Base-by-base conservation (phyloP, 2,888 invertebrate genomes). In the Imbricaverruca yamaguchii region DNA sequence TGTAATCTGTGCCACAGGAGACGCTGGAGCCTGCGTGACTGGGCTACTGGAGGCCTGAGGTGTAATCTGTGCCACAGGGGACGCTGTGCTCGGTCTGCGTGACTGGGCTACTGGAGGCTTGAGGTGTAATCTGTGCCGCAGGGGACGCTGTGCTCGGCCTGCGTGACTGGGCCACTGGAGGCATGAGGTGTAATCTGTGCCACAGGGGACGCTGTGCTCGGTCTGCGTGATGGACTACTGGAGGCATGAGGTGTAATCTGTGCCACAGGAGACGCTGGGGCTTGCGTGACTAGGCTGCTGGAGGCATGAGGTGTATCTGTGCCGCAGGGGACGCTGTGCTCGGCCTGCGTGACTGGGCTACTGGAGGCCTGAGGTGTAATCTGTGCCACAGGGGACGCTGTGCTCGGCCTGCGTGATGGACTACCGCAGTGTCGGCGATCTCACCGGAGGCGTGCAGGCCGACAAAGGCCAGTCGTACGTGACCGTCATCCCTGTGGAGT, bases 401-500 rank as follows among this genome's bases (percentile, higher is more conserved):
- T 74, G 74, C 11, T 15, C 74, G 74, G 74, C 74, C 74, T 74
- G 74, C 23, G 79, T 59, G 59, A 79, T 79, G 79, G 79, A 79
- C 25, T 79, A 79, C 57, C 21, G 79, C 9, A 79, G 57, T 18
- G 79, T 57, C 11, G 79, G 79, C 18, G 79, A 79, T 23, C 79
- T 79, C 13, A 56, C 57, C n/a, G 82, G 82, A 2, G 82, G 83
- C 25, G 83, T 82, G 79, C 84, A 84, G 83, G 81, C 83, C 23
- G 84, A 84, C 82, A 82, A 82, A 21, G 83, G 84, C 18, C 84
- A 84, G 80, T 83, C 82, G 74, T 84, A 84, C 82, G 83, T 84
- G 69, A 84, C 84, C 39, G 84, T 84, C 77, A 84, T 84, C 61
- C 84, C 84, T 53, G 84, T 84, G 39, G 84, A 84, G 81, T 84